A percentile compares a stretch with the other conserved stretches of the same genome.
Evolutionary conservation across 2,888 invertebrate genomes (phyloP).

Genomic region (Melieria omissa): DNA sequence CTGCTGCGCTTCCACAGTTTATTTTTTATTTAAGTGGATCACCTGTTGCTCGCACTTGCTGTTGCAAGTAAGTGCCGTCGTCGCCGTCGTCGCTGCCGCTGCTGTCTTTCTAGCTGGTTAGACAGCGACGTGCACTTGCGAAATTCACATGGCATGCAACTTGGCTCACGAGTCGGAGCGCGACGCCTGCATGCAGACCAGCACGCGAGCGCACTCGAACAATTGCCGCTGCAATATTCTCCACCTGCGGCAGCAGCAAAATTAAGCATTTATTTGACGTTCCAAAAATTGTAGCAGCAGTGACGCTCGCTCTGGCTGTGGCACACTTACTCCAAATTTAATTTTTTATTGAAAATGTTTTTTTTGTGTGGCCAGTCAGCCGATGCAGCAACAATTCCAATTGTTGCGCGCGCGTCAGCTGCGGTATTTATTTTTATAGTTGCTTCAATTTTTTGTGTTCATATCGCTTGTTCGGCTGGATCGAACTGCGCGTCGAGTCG

Average conservation of each 20-base stretch:
- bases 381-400: conserved; percentile 3
- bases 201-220: too few species aligned
- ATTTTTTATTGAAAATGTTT: conserved; percentile 30
- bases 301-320: background rate
- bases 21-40: background rate
- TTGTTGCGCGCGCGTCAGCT: conserved; percentile 13
- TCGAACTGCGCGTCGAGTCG: background rate
- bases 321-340: conserved; percentile 31
- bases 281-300: conserved; percentile 44
- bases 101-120: conserved; percentile 1
- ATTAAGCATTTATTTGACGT: conserved; percentile 57
- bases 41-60: background rate
- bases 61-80: background rate
- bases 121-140: too few species aligned
- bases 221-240: conserved; percentile 4
- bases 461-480: too few species aligned
- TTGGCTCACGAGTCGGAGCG: too few species aligned
- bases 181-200: too few species aligned
- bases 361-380: conserved; percentile 1
- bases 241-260: conserved; percentile 43
- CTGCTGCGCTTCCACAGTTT: background rate
- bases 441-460: background rate
- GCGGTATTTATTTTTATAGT: background rate
- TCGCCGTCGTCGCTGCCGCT: background rate
- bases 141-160: too few species aligned